Evolutionary conservation across 2,888 invertebrate genomes (phyloP).

Genomic region (Galerucella nymphaeae): DNA sequence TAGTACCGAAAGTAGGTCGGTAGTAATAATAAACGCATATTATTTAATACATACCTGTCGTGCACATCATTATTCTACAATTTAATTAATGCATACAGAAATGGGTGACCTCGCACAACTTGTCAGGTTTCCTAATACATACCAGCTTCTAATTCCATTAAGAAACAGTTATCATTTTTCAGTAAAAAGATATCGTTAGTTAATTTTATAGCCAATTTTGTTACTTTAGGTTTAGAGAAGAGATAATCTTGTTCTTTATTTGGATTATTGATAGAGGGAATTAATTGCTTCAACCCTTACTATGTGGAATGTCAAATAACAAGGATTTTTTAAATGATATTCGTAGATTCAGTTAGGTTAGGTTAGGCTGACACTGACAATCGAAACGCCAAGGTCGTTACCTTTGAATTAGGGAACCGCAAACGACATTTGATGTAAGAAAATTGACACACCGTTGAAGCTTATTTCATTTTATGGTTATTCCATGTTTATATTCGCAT

Average conservation of each 20-base stretch:
- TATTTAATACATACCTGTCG: slow-evolving; percentile 17
- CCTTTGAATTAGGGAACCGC: too few relatives aligned
- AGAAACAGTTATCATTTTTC: slow-evolving; percentile 5
- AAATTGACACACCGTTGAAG: not conserved
- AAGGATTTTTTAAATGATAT: too few relatives aligned
- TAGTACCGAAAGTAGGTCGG: not conserved
- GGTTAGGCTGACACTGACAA: too few relatives aligned
- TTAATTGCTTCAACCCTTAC: too few relatives aligned
- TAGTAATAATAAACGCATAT: not conserved
- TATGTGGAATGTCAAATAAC: too few relatives aligned
- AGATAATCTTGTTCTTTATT: not conserved
- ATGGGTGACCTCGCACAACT: slow-evolving; percentile 28
- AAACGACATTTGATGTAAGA: not conserved
- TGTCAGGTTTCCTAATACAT: slow-evolving; percentile 27
- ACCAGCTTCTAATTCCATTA: slow-evolving; percentile 23
- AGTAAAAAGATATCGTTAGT: not conserved
- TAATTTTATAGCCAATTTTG: not conserved
- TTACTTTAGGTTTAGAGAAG: not conserved
- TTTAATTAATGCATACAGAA: slow-evolving; percentile 23
- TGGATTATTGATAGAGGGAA: too few relatives aligned
- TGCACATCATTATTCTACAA: slow-evolving; percentile 27
- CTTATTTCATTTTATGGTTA: not conserved
- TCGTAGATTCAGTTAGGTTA: too few relatives aligned
- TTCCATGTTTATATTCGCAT: not conserved
- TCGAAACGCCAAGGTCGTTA: too few relatives aligned